Evolutionary conservation across 2,888 invertebrate species (phyloP), one percentile per base, ranked within the genome.

Genomic region (Pachliopta kotzebuea): DNA sequence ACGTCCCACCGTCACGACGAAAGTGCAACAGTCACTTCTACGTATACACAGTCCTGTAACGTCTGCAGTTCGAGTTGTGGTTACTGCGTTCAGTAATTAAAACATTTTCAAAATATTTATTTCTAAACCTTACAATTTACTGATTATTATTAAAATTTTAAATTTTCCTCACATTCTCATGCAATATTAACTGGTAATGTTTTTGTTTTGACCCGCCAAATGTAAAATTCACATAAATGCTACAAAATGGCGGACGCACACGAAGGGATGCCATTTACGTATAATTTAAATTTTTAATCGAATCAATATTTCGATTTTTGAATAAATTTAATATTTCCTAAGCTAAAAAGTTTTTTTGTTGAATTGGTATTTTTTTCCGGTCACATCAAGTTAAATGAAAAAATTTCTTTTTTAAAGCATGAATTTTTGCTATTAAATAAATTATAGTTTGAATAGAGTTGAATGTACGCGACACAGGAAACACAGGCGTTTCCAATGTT

Each of bases 1-100:
- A 82, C 76, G 74, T 76, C 71, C 72, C 74, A 74, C 72, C 71
- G 72, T 72, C 68, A 69, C 69, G 69, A 70, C 70, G 74, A 70
- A 6, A 26, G 26, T 26, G 26, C 26, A 45, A 18, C 18, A 45
- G n/a, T 45, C 18, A 45, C 45, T n/a, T 8, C 18, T 42, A 57
- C 23, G 24, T 57, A 56, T 49, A 62, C 45, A 21, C 49, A 29
- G 3, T 29, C 49, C 45, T 29, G 49, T 54, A 62, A 37, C 31
- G 45, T 61, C 55, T 45, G 45, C 45, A 45, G 45, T 45, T 45
- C 18, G 18, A 45, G 45, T 18, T n/a, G 45, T n/a, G 8, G 45
- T 45, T n/a, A 45, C 45, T 45, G 45, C 18, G 18, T 45, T 45
- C n/a, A n/a, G 18, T 45, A 3, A 18, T 17, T 20, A 3, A 52